A percentile compares a stretch with the other conserved stretches of the same genome.
phyloP scores from a whole-genome alignment of 2,113 vertebrate genomes.

The Pardalotus punctatus region DNA sequence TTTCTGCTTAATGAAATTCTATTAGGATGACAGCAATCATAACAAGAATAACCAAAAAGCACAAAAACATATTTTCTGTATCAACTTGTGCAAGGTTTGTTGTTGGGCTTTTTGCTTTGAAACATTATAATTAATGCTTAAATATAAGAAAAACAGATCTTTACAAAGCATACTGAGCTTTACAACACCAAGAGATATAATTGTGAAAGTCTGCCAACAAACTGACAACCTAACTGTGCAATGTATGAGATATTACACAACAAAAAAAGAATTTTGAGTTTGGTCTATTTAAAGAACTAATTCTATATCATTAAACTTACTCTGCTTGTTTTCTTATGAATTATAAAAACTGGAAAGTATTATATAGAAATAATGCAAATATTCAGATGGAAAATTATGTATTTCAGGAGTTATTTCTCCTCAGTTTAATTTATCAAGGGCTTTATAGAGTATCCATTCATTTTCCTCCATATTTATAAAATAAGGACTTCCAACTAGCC shows the following conservation, averaged over 20 bases:
- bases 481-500: neutral
- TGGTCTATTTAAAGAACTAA: neutral
- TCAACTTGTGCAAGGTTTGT: neutral
- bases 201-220: neutral
- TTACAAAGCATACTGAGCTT: neutral
- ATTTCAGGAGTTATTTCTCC: neutral
- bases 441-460: neutral
- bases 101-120: neutral
- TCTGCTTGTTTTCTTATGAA: neutral
- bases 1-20: neutral
- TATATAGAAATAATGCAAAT: neutral
- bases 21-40: neutral
- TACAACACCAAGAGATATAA: neutral
- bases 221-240: neutral
- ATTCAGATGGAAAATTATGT: neutral
- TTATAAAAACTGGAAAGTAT: neutral
- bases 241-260: neutral
- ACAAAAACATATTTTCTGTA: neutral
- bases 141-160: neutral
- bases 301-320: neutral
- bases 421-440: neutral
- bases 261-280: neutral
- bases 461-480: neutral
- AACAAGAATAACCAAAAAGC: neutral
- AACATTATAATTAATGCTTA: neutral